A percentile compares a stretch with the other conserved stretches of the same genome.
These are phyloP conservation scores for Lasioglossum calceatum DNA, from an alignment of 2,888 invertebrate species.

Conservation along the genomic window DNA sequence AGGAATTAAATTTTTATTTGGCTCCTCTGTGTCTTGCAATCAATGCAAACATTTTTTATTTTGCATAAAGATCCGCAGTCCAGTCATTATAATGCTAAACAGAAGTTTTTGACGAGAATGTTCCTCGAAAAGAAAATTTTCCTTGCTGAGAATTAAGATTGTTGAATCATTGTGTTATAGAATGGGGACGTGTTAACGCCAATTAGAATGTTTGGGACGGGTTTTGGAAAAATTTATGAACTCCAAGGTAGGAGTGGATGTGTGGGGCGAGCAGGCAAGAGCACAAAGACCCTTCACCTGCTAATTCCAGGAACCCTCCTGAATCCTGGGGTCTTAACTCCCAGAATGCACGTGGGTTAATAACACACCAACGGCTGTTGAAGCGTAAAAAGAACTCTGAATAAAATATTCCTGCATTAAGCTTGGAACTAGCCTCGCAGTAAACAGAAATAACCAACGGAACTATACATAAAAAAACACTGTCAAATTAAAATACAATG, in stretches of 20 bases:
- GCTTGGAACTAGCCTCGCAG: background rate
- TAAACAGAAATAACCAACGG: background rate
- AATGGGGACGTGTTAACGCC: background rate
- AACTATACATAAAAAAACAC: background rate
- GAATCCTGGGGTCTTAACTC: background rate
- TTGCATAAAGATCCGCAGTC: too few relatives aligned
- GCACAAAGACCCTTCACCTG: constrained; percentile 8
- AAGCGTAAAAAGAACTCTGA: background rate
- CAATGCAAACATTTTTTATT: too few relatives aligned
- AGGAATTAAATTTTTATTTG: too few relatives aligned
- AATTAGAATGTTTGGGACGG: constrained; percentile 1
- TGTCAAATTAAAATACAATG: background rate
- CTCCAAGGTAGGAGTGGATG: background rate
- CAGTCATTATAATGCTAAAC: background rate
- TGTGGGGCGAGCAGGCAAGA: background rate
- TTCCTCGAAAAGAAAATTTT: background rate
- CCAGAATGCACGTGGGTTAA: background rate
- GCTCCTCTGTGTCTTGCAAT: too few relatives aligned
- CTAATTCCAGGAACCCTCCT: constrained; percentile 14
- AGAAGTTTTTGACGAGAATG: background rate
- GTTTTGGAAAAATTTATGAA: background rate
- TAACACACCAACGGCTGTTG: background rate
- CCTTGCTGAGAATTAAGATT: background rate
- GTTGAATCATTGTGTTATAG: background rate
- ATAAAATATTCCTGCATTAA: background rate